These are phyloP conservation scores for Pollachius pollachius DNA, from an alignment of 2,113 vertebrate species.

Conservation along the genomic window DNA sequence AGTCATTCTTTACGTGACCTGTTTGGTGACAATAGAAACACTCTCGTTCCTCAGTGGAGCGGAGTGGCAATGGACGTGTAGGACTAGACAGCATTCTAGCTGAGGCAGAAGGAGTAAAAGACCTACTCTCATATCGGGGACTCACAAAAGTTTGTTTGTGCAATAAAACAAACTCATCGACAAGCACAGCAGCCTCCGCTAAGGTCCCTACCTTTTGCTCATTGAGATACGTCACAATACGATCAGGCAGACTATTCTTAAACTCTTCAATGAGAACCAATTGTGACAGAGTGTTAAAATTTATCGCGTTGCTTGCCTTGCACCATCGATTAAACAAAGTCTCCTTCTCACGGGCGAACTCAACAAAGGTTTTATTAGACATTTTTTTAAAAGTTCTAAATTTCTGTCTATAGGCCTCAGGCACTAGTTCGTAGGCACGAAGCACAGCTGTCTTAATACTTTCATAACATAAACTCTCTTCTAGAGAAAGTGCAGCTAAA, in stretches of 20 bases:
- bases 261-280: not conserved
- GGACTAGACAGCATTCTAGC: too few relatives aligned
- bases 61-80: not conserved
- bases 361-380: too few relatives aligned
- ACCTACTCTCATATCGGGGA: not conserved
- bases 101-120: too few relatives aligned
- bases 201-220: too few relatives aligned
- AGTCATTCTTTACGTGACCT: too few relatives aligned
- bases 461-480: too few relatives aligned
- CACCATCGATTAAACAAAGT: slow-evolving; percentile 16
- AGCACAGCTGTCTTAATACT: not conserved
- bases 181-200: too few relatives aligned
- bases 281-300: not conserved
- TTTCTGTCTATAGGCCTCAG: not conserved
- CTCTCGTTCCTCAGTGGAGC: not conserved
- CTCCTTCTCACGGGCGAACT: not conserved
- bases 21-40: too few relatives aligned
- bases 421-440: not conserved
- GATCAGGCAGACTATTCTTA: not conserved
- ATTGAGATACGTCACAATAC: not conserved
- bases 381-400: not conserved
- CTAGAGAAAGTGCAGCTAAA: not conserved
- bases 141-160: not conserved
- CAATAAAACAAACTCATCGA: not conserved
- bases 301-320: not conserved